phyloP scores from a whole-genome alignment of 2,888 invertebrate species.

The Mycalesis mineus region DNA sequence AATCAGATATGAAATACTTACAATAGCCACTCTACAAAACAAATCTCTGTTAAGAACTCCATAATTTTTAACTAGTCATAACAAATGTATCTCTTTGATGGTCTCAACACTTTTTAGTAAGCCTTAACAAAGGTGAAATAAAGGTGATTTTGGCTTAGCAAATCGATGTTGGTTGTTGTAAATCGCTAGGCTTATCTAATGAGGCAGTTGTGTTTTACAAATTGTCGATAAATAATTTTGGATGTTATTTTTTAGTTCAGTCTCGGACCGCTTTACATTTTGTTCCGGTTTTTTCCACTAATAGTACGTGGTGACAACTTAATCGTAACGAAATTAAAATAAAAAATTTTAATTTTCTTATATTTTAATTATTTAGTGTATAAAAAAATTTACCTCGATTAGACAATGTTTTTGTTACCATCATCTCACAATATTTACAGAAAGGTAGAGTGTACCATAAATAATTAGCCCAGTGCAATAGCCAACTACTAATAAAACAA shows the following conservation, averaged over 20 bases:
- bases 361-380: too few species aligned
- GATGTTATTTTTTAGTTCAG: background rate
- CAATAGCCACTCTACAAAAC: background rate
- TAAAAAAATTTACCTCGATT: too few species aligned
- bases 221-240: slow-evolving; percentile 21
- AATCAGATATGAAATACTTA: too few species aligned
- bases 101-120: background rate
- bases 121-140: slow-evolving; percentile 9
- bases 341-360: background rate
- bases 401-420: too few species aligned
- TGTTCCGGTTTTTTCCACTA: background rate
- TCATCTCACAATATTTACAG: too few species aligned
- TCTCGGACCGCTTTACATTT: background rate
- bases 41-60: slow-evolving; percentile 7
- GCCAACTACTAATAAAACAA: too few species aligned
- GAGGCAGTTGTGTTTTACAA: slow-evolving; percentile 19
- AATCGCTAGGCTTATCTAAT: slow-evolving; percentile 20
- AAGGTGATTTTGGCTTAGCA: slow-evolving; percentile 4
- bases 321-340: background rate
- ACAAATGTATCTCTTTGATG: slow-evolving; percentile 33
- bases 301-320: background rate
- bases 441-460: too few species aligned
- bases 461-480: too few species aligned
- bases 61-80: slow-evolving; percentile 26
- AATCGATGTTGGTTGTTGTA: background rate